These are phyloP conservation scores for Cardiocondyla obscurior DNA, from an alignment of 1,140 invertebrate species.

Conservation along the genomic window DNA sequence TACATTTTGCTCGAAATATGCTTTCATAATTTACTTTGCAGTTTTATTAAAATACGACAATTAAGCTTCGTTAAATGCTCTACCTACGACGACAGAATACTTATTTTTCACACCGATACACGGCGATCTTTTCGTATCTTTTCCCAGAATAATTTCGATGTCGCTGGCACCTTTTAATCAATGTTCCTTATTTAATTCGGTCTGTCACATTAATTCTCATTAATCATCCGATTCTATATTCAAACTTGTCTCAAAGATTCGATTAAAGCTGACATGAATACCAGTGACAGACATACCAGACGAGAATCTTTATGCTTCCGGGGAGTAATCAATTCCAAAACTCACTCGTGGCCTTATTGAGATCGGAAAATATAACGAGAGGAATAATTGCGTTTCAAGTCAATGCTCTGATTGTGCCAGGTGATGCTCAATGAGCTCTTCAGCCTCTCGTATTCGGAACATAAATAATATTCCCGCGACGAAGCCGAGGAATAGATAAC, in stretches of 20 bases:
- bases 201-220: conserved; percentile 65
- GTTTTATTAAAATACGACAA: conserved; percentile 28
- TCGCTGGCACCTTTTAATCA: conserved; percentile 52
- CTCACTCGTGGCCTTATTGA: background rate
- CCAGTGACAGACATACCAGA: conserved; percentile 59
- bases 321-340: conserved; percentile 45
- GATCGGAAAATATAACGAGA: conserved; percentile 33
- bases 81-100: background rate
- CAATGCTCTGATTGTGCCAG: conserved; percentile 33
- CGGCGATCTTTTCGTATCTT: conserved; percentile 24
- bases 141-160: conserved; percentile 39
- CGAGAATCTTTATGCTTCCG: conserved; percentile 37
- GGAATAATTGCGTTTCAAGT: conserved; percentile 44
- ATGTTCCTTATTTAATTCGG: conserved; percentile 58
- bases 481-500: background rate
- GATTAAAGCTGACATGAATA: conserved; percentile 62
- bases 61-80: conserved; percentile 14
- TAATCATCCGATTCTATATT: conserved; percentile 62
- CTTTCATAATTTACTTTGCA: conserved; percentile 9
- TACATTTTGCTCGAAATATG: background rate
- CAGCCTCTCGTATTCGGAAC: background rate
- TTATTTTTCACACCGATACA: conserved; percentile 53
- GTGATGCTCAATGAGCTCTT: background rate
- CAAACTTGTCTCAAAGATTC: conserved; percentile 52
- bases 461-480: background rate